Conservation (phyloP, 2,888 invertebrate genomes). For the Lottia scabra region DNA sequence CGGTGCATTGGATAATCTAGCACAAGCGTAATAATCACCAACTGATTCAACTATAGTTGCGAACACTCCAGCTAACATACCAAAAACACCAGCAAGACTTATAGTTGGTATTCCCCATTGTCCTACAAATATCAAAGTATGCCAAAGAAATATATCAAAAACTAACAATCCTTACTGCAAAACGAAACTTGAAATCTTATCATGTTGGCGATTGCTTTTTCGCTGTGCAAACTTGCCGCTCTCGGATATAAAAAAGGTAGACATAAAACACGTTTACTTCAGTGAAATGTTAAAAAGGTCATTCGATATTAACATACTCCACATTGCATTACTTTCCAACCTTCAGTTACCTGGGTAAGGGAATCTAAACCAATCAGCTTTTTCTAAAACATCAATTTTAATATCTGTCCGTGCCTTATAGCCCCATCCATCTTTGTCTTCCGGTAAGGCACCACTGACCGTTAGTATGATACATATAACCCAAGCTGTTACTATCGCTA, state of each 20-base stretch:
- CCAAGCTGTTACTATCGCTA: slow-evolving; percentile 35
- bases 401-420: slow-evolving; percentile 54
- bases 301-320: no score
- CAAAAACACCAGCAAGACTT: slow-evolving; percentile 59
- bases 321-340: no score
- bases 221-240: no score
- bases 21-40: slow-evolving; percentile 91
- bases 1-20: slow-evolving; percentile 78
- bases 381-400: slow-evolving; percentile 30
- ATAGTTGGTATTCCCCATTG: slow-evolving; percentile 67
- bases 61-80: slow-evolving; percentile 62
- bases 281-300: no score
- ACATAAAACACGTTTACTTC: no score
- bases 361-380: slow-evolving; percentile 53
- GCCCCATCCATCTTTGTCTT: slow-evolving; percentile 50
- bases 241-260: no score
- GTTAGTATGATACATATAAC: slow-evolving; percentile 49
- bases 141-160: no score
- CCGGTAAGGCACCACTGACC: slow-evolving; percentile 65
- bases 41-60: slow-evolving; percentile 71
- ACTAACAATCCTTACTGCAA: no score
- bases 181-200: no score
- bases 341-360: slow-evolving; percentile 73
- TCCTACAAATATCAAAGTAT: no score
- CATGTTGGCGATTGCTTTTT: no score